These are phyloP conservation scores for Perca fluviatilis DNA, from an alignment of 2,113 vertebrate genomes.

Conservation along the genomic window DNA sequence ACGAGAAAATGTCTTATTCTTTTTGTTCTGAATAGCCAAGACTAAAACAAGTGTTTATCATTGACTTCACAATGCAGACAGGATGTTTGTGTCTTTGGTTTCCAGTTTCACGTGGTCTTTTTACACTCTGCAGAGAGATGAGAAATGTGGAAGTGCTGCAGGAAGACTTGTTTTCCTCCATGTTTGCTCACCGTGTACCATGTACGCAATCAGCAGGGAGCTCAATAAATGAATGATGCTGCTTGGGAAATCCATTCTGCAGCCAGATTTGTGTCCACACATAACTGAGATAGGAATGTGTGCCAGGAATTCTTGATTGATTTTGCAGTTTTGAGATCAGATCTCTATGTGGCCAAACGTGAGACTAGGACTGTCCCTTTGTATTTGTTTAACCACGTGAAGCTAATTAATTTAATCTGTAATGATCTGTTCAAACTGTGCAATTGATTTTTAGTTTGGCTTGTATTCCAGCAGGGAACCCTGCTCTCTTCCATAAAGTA, in stretches of 20 bases:
- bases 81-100: constrained; percentile 5
- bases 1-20: neutral
- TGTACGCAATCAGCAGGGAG: constrained; percentile 36
- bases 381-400: neutral
- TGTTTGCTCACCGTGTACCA: constrained; percentile 15
- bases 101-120: constrained; percentile 11
- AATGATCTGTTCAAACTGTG: neutral
- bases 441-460: too few species aligned
- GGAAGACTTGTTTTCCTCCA: constrained; percentile 7
- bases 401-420: neutral
- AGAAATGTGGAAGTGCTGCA: constrained; percentile 7
- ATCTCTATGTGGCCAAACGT: neutral
- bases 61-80: neutral
- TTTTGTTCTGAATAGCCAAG: neutral
- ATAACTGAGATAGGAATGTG: neutral
- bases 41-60: neutral
- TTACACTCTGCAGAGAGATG: constrained; percentile 19
- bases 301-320: constrained; percentile 10
- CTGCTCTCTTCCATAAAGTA: neutral
- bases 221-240: constrained; percentile 42
- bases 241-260: neutral
- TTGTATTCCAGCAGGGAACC: neutral
- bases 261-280: constrained; percentile 26
- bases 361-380: neutral
- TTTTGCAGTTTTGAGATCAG: neutral